phyloP scores from a whole-genome alignment of 2,113 vertebrate genomes.

The Scophthalmus maximus region DNA sequence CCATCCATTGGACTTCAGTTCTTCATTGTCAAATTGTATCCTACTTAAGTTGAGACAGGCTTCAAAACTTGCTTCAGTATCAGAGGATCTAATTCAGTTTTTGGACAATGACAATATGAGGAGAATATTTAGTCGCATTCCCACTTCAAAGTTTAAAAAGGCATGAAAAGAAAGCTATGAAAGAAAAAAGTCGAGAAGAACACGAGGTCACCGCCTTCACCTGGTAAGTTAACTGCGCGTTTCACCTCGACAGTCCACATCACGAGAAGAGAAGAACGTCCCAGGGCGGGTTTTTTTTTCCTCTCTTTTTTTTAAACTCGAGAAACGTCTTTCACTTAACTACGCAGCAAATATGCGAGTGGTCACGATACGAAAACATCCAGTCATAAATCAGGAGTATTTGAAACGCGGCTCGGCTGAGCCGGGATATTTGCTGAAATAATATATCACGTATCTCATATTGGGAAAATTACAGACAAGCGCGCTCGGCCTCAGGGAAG shows the following conservation, averaged over 20 bases:
- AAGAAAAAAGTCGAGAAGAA: too few relatives aligned
- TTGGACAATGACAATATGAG: background rate
- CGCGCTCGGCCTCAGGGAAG: conserved; percentile 61
- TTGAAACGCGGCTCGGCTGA: conserved; percentile 38
- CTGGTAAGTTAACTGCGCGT: too few relatives aligned
- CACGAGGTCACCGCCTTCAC: too few relatives aligned
- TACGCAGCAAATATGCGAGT: conserved; percentile 18
- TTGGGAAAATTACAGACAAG: conserved; percentile 81
- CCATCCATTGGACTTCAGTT: conserved; percentile 2
- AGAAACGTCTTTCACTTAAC: background rate
- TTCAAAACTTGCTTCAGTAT: background rate
- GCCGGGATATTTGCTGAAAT: conserved; percentile 67
- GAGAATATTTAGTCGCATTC: background rate
- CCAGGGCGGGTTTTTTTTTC: too few relatives aligned
- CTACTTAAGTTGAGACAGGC: background rate
- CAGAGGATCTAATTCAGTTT: too few relatives aligned
- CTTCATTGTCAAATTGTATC: accelerated
- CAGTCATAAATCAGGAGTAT: conserved; percentile 58
- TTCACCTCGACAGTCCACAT: background rate
- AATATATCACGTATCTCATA: conserved; percentile 75
- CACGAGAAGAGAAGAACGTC: background rate
- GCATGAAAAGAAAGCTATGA: background rate
- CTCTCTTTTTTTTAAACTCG: conserved; percentile 12
- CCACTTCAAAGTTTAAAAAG: background rate
- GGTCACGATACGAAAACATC: conserved; percentile 59